Evolutionary conservation across 2,113 vertebrate species (phyloP).

Genomic region (Acanthochromis polyacanthus): DNA sequence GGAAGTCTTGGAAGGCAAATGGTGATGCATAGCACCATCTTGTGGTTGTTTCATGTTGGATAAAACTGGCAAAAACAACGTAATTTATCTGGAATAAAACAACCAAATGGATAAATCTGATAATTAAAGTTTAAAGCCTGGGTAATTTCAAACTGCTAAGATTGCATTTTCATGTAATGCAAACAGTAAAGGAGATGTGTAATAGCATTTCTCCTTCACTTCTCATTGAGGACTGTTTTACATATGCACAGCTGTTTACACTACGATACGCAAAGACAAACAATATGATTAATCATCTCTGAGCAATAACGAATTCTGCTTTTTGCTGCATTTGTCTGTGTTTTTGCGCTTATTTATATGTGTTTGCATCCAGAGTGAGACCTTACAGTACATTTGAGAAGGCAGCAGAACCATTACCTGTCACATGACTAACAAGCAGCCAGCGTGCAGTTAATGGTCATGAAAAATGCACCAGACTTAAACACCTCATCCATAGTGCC

Average conservation of each 20-base stretch:
- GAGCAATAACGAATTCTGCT: neutral
- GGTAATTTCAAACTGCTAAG: neutral
- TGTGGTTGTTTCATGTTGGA: conserved; percentile 53
- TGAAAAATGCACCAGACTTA: conserved; percentile 69
- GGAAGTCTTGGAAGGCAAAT: neutral
- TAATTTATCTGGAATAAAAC: neutral
- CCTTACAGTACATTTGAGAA: conserved; percentile 21
- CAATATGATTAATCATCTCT: neutral
- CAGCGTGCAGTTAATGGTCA: conserved; percentile 47
- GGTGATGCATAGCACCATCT: conserved; percentile 77
- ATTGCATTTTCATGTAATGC: neutral
- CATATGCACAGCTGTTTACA: neutral
- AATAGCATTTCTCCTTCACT: neutral
- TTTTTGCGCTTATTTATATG: neutral
- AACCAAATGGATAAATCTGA: neutral
- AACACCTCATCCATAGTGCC: conserved; percentile 58
- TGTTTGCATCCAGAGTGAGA: neutral
- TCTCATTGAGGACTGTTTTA: conserved; percentile 11
- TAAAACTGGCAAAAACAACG: neutral
- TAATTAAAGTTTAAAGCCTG: neutral
- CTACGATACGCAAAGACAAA: conserved; percentile 12
- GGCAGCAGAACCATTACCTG: conserved; percentile 17
- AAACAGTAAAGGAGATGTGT: neutral
- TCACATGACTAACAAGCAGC: conserved; percentile 59
- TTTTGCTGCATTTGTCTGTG: neutral